Evolutionary conservation across 2,888 invertebrate genomes (phyloP).

Genomic region (Ophioninae sp.): DNA sequence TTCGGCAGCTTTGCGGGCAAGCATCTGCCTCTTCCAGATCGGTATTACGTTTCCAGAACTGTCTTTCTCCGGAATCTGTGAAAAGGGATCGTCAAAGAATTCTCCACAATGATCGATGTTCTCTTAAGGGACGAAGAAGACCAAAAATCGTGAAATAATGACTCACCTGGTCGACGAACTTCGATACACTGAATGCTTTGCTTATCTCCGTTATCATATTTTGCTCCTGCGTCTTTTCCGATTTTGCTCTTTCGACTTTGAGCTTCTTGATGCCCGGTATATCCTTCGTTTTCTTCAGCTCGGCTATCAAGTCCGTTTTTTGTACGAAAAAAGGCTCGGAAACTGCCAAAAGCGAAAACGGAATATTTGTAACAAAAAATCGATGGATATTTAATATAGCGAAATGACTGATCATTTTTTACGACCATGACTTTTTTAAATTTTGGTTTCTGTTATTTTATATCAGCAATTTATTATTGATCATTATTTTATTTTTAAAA

Average conservation of each 20-base stretch:
- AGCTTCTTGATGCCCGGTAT: conserved; percentile 96
- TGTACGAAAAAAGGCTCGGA: conserved; percentile 88
- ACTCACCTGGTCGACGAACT: conserved; percentile 94
- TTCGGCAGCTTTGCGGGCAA: conserved; percentile 96
- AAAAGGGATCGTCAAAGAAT: conserved; percentile 69
- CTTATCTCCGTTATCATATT: conserved; percentile 92
- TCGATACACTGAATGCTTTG: conserved; percentile 91
- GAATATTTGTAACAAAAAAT: not conserved
- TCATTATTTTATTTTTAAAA: no score
- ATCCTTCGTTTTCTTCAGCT: conserved; percentile 95
- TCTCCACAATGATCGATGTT: not conserved
- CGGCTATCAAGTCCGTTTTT: conserved; percentile 94
- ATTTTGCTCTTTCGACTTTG: conserved; percentile 93
- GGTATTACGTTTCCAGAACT: conserved; percentile 94
- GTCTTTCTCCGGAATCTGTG: conserved; percentile 94
- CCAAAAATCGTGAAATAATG: not conserved
- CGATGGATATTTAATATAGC: not conserved
- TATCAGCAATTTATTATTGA: no score
- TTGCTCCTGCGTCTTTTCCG: conserved; percentile 91
- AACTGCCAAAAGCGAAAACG: conserved; percentile 68
- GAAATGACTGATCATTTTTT: no score
- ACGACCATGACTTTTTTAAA: no score
- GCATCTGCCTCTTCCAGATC: conserved; percentile 97
- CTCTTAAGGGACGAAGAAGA: not conserved
- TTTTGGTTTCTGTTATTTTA: no score